These are phyloP conservation scores for Deilephila elpenor DNA, from an alignment of 2,888 invertebrate species.

Conservation along the genomic window DNA sequence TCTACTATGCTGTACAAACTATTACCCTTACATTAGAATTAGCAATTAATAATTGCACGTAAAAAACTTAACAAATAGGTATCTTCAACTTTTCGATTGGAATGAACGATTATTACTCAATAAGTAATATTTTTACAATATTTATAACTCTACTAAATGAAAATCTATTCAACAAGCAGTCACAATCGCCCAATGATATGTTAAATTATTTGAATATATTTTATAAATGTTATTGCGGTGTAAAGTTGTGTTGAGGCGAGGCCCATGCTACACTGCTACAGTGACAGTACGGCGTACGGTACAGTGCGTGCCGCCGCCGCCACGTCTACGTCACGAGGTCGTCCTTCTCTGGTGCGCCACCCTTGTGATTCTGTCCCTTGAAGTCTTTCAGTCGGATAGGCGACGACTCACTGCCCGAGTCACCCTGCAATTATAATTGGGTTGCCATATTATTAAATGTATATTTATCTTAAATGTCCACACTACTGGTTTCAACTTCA, in stretches of 20 bases:
- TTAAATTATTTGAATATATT: conserved; percentile 73
- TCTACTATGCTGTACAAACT: conserved; percentile 85
- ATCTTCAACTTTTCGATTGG: conserved; percentile 84
- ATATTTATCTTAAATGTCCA: too few relatives aligned
- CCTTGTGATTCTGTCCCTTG: conserved; percentile 77
- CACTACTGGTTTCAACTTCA: too few relatives aligned
- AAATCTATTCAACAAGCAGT: conserved; percentile 82
- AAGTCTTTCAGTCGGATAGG: conserved; percentile 83
- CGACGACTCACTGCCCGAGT: conserved; percentile 88
- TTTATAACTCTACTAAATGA: conserved; percentile 80
- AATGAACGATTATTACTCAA: conserved; percentile 83
- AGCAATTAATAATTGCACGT: conserved; percentile 86
- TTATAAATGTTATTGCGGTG: conserved; percentile 77
- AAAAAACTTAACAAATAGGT: conserved; percentile 85
- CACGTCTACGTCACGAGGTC: conserved; percentile 70
- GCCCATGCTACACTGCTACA: background rate
- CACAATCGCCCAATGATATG: conserved; percentile 86
- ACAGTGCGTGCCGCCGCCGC: conserved; percentile 32
- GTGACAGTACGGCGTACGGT: background rate
- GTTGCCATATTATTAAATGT: background rate
- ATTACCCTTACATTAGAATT: conserved; percentile 82
- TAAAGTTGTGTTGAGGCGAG: conserved; percentile 53
- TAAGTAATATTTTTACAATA: conserved; percentile 81
- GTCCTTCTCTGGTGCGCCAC: conserved; percentile 67
- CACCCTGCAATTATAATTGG: conserved; percentile 76